Evolutionary conservation across 2,113 vertebrate genomes (phyloP), one percentile per base, ranked within the genome.

Genomic region (Cygnus buccinator): DNA sequence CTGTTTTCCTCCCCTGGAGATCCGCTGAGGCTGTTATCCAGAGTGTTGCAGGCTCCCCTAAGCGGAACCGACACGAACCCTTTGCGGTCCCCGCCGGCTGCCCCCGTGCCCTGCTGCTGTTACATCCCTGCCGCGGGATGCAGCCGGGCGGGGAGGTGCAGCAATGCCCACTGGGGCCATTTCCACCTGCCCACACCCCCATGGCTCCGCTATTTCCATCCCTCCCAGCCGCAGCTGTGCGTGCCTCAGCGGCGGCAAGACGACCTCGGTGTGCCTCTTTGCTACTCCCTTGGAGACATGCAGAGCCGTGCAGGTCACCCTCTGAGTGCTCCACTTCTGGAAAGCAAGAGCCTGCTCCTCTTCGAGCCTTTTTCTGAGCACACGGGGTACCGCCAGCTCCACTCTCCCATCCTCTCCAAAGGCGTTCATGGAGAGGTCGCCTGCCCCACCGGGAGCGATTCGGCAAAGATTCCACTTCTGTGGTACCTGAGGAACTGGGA

Each of bases 41-140:
- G 17, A 3, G n/a, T 37, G 59, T 37, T 9, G 2, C 2, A 2
- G n/a, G 23, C 5, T 75, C 23, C 18, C 18, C 35, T 7, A 4
- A n/a, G 43, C 79, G 46, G 35, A 0, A 0, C 26, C 0, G 1
- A 33, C 43, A 22, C 0, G 0, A 68, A 4, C 41, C 23, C 79
- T 58, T 20, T 20, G 43, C 1, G 4, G 9, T 59, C 29, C 61
- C 67, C 4, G 2, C n/a, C 13, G 3, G 43, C 6, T 39, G 59
- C 18, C 12, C 59, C 0, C 11, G 0, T n/a, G 37, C 39, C 58
- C 52, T 46, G 8, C 10, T 52, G 63, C 55, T n/a, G 55, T 65
- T 26, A 46, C 20, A 35, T 46, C 66, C 20, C 13, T 19, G 55
- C 18, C 17, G 19, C 29, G 18, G 54, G 55, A 7, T 33, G 55